Evolutionary conservation across 2,797 vertebrate genomes (phyloP).

Genomic region (Typhlichthys eigenmanni): DNA sequence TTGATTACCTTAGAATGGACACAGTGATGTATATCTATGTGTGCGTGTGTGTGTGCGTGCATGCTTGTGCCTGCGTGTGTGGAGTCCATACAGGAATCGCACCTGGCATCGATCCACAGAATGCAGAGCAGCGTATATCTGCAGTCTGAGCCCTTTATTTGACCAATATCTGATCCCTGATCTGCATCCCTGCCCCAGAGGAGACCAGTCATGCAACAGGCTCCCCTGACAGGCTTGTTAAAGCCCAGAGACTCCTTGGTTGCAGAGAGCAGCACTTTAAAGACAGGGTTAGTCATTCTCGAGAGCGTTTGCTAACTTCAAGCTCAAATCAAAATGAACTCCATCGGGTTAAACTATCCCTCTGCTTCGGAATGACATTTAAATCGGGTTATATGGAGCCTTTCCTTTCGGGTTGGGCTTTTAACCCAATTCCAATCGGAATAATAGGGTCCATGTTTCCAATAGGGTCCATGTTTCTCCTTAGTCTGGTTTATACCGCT

Average conservation of each 20-base stretch:
- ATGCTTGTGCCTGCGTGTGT: neutral
- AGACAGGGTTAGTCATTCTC: too few relatives aligned
- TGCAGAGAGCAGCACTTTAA: too few relatives aligned
- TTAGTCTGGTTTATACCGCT: neutral
- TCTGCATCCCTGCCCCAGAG: conserved; percentile 19
- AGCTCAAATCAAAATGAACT: too few relatives aligned
- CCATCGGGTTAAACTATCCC: too few relatives aligned
- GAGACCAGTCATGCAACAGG: conserved; percentile 28
- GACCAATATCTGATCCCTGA: conserved; percentile 15
- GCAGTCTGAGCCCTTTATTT: neutral
- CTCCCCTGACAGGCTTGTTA: conserved; percentile 37
- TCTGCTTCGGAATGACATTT: too few relatives aligned
- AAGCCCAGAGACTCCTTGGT: neutral
- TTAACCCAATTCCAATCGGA: too few relatives aligned
- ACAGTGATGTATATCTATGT: neutral
- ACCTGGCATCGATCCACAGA: conserved; percentile 33
- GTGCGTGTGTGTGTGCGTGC: neutral
- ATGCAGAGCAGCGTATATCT: neutral
- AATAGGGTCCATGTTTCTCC: neutral
- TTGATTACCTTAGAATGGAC: conserved; percentile 53
- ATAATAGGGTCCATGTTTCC: too few relatives aligned
- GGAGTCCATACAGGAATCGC: conserved; percentile 10
- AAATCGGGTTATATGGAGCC: too few relatives aligned
- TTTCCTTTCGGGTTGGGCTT: too few relatives aligned
- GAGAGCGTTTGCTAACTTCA: too few relatives aligned